Evolutionary conservation across 2,113 vertebrate genomes (phyloP).

Genomic region (Machaerirhynchus nigripectus): DNA sequence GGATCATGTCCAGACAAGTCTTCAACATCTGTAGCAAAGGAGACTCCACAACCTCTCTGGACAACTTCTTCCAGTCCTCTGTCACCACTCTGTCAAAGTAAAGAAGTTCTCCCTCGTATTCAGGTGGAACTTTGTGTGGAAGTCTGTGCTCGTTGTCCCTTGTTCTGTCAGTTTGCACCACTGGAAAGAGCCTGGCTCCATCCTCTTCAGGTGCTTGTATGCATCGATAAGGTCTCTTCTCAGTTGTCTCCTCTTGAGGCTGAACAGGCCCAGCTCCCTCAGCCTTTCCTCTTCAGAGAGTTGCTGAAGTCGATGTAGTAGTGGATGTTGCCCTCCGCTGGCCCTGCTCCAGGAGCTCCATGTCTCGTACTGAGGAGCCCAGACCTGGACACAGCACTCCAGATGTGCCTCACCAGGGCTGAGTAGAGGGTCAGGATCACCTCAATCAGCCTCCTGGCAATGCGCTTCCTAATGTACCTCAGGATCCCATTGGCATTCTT

Average conservation of each 20-base stretch:
- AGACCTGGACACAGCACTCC: background rate
- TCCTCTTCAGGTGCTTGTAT: background rate
- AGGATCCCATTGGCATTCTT: background rate
- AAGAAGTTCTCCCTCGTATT: background rate
- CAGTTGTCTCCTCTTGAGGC: background rate
- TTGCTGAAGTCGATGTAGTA: too few relatives aligned
- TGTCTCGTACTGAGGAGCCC: background rate
- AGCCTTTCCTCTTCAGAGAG: background rate
- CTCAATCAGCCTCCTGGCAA: fast-evolving
- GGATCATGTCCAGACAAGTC: background rate
- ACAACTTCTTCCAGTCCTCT: background rate
- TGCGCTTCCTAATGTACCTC: background rate
- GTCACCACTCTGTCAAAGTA: background rate
- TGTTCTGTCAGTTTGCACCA: background rate
- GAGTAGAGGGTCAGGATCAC: background rate
- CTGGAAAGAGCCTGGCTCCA: background rate
- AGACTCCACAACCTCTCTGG: background rate
- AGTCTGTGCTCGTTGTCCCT: background rate
- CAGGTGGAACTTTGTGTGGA: background rate
- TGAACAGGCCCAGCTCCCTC: background rate
- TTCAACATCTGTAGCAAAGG: background rate
- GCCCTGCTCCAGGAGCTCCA: too few relatives aligned
- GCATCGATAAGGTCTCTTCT: background rate
- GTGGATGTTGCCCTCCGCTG: too few relatives aligned
- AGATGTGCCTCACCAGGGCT: too few relatives aligned